Base-by-base conservation (phyloP, 1,140 invertebrate genomes). In the Hermetia illucens region DNA sequence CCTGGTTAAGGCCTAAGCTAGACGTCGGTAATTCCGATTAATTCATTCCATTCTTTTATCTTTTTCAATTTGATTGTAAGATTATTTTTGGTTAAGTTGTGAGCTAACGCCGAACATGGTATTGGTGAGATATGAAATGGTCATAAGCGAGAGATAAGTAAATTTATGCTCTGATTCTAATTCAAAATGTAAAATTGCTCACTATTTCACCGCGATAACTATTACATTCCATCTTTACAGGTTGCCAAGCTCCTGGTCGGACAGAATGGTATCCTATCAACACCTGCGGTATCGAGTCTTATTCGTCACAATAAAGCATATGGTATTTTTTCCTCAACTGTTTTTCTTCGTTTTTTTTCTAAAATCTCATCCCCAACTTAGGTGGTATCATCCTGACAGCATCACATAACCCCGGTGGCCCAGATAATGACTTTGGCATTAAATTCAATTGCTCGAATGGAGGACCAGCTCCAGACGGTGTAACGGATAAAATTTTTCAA, bases 381-480 rank as follows among this genome's bases (percentile, higher is more conserved):
- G 91, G 94, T 49, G 96, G 94, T 17, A 97, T 99, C 52, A 81
- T 99, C 15, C 65, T 98, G 13, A 99, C 96, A 15, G 96, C 96
- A 1, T 96, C 91, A 34, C 96, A 99, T 60, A 99, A 99, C 69
- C 95, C 96, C 18, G 96, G 96, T 44, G 95, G 96, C 31, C 87
- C 88, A 4, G 72, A 96, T 57, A 86, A 83, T 45, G 96, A 98
- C 66, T 99, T 98, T 66, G 96, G 96, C 25, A 97, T 99, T 48
- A 99, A 99, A 65, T 98, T 88, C 58, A 99, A 99, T 63, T 88
- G 79, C 46, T 71, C 81, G 35, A 99, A 98, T 67, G 96, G 96
- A 47, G 96, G 87, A 2, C 93, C 95, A 15, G 93, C 94, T 8
- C 91, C 92, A 0, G 92, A 95, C 62, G 62, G 64, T 32, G 77